A percentile compares a stretch with the other conserved stretches of the same genome.
Conservation (phyloP, 2,888 invertebrate species). For the Hofmannophila pseudospretella region DNA sequence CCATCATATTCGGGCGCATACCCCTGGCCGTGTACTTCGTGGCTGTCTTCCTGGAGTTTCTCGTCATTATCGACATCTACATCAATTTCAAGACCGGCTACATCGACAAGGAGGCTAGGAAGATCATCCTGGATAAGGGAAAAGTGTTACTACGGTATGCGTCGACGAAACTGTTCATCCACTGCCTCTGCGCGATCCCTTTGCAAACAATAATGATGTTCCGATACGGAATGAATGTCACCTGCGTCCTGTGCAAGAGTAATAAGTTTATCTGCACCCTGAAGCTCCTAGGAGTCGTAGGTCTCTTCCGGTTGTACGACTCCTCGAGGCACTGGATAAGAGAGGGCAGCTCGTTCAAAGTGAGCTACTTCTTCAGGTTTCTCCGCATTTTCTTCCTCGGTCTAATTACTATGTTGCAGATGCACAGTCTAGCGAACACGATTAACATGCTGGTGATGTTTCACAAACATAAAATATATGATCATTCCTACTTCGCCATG, state of each 20-base stretch:
- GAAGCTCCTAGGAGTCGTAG: constrained; percentile 19
- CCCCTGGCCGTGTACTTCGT: constrained; percentile 13
- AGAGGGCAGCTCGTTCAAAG: constrained; percentile 12
- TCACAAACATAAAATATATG: constrained; percentile 4
- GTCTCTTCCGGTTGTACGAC: constrained; percentile 24
- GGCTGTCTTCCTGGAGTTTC: constrained; percentile 18
- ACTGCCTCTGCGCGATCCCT: constrained; percentile 29
- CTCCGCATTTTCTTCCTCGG: constrained; percentile 25
- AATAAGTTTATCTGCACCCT: constrained; percentile 21
- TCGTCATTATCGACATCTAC: constrained; percentile 24
- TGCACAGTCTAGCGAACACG: constrained; percentile 20
- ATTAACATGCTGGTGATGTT: constrained; percentile 18
- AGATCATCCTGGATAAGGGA: constrained; percentile 20
- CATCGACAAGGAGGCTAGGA: constrained; percentile 16
- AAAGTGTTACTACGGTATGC: constrained; percentile 23
- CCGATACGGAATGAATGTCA: constrained; percentile 21
- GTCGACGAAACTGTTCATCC: constrained; percentile 28
- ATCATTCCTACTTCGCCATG: constrained; percentile 6
- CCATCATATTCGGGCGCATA: constrained; percentile 15
- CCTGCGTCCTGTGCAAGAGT: constrained; percentile 22
- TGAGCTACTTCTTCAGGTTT: constrained; percentile 19
- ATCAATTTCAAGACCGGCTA: constrained; percentile 27
- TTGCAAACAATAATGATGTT: constrained; percentile 25
- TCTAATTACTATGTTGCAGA: constrained; percentile 22
- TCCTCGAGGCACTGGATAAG: constrained; percentile 19